Evolutionary conservation across 1,140 invertebrate species (phyloP).

Genomic region (Drosophila nigrodunni): DNA sequence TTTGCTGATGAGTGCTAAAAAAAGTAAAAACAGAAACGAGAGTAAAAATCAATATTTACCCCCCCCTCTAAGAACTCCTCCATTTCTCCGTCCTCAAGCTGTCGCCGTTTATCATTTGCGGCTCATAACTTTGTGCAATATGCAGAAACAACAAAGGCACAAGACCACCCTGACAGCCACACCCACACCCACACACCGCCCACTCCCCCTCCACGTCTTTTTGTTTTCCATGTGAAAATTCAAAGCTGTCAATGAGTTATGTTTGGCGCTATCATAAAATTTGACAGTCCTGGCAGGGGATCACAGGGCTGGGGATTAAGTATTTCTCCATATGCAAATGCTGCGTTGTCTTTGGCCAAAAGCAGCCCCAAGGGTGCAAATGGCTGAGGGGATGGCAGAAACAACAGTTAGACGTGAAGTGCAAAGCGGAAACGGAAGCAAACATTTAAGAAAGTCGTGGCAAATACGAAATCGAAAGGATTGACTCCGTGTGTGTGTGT

Average conservation of each 20-base stretch:
- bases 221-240: slow-evolving; percentile 71
- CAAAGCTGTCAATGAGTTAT: slow-evolving; percentile 84
- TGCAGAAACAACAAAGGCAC: slow-evolving; percentile 58
- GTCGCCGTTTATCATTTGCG: slow-evolving; percentile 80
- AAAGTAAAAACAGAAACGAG: slow-evolving; percentile 4
- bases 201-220: background rate
- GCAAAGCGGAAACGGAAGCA: slow-evolving; percentile 60
- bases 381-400: background rate
- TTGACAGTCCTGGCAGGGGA: slow-evolving; percentile 60
- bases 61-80: background rate
- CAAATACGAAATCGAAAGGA: slow-evolving; percentile 60
- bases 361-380: background rate
- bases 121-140: slow-evolving; percentile 84
- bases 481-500: slow-evolving; percentile 27
- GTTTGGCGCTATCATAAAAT: slow-evolving; percentile 82
- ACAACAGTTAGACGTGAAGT: slow-evolving; percentile 14
- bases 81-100: background rate
- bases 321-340: slow-evolving; percentile 68
- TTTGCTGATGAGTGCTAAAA: slow-evolving; percentile 53
- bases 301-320: background rate
- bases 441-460: slow-evolving; percentile 68
- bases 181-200: slow-evolving; percentile 4
- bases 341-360: slow-evolving; percentile 14
- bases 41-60: slow-evolving; percentile 50
- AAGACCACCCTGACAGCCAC: slow-evolving; percentile 10